Evolutionary conservation across 2,888 invertebrate species (phyloP), one percentile per base, ranked within the genome.

Genomic region (Hesperia comma): DNA sequence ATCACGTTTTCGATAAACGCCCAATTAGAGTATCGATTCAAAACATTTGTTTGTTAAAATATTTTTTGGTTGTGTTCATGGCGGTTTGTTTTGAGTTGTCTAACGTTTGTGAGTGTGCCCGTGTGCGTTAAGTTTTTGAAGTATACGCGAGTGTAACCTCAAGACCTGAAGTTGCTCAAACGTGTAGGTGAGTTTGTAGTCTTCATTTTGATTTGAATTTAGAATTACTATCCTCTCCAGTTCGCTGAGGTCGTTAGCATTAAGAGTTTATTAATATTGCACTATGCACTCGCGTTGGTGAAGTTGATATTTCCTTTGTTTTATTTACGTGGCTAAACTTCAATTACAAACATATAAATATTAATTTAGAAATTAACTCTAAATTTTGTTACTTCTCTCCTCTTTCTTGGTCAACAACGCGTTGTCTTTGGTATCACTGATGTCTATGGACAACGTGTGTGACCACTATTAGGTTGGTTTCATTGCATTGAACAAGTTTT

Each of bases 161-260:
- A 78, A 79, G 77, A 82, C 82, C 87, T 90, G 88, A 84, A 79
- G 81, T 83, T 83, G 81, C 76, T 83, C 78, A 77, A 81, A 85
- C 78, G 81, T 78, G 79, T 75, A 82, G 88, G 89, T 88, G 74
- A 84, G 87, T 61, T 37, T 37, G 12, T 12, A 37, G 2, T 3
- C 10, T 37, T 37, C 26, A 26, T 37, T 37, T 46, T 46, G 15
- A 3, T 15, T 17, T 6, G 7, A 46, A 46, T 46, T 46, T 46
- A 46, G 17, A 46, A 46, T 12, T 10, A 37, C 3, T 3, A n/a
- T n/a, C 12, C 1, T 15, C 43, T 17, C 17, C 8, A 51, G 51
- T 21, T 21, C 21, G 21, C 21, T 14, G 51, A 51, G 51, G 51
- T 51, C 21, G 51, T 51, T 51, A 51, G 14, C 51, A 21, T 21